A percentile compares a stretch with the other conserved stretches of the same genome.
These are phyloP conservation scores for Physella acuta DNA, from an alignment of 1,140 invertebrate genomes.

Conservation along the genomic window DNA sequence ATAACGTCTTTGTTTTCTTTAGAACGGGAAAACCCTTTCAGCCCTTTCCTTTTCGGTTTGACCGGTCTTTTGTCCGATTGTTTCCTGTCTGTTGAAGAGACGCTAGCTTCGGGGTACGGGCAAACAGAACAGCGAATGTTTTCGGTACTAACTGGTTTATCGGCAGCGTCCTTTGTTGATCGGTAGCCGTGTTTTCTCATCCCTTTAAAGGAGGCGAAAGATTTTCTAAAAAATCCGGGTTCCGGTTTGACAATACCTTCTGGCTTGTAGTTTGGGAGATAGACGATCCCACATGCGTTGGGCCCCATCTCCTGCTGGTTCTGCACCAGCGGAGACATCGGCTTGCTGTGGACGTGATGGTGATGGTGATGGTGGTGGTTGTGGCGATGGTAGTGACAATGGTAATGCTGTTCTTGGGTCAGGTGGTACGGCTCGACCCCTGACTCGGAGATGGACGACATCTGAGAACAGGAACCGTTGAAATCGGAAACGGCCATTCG, in stretches of 20 bases:
- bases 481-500: constrained; percentile 17
- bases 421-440: neutral
- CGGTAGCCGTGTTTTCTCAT: constrained; percentile 1
- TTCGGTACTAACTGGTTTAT: constrained; percentile 4
- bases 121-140: constrained; percentile 15
- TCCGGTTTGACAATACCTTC: neutral
- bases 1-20: constrained; percentile 4
- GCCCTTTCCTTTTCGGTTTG: constrained; percentile 16
- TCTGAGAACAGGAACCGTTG: constrained; percentile 4
- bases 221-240: constrained; percentile 17
- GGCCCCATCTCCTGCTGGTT: constrained; percentile 1
- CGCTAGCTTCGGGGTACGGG: constrained; percentile 3
- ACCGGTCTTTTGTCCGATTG: constrained; percentile 1
- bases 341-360: neutral
- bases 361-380: constrained; percentile 16
- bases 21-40: constrained; percentile 2
- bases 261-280: neutral
- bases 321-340: neutral
- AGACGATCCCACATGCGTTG: neutral
- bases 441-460: neutral
- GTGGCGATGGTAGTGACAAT: constrained; percentile 13
- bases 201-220: constrained; percentile 12
- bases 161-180: neutral
- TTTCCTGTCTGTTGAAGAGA: constrained; percentile 1
- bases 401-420: constrained; percentile 17